phyloP scores from a whole-genome alignment of 2,888 invertebrate genomes.

The Epistrophella euchroma region DNA sequence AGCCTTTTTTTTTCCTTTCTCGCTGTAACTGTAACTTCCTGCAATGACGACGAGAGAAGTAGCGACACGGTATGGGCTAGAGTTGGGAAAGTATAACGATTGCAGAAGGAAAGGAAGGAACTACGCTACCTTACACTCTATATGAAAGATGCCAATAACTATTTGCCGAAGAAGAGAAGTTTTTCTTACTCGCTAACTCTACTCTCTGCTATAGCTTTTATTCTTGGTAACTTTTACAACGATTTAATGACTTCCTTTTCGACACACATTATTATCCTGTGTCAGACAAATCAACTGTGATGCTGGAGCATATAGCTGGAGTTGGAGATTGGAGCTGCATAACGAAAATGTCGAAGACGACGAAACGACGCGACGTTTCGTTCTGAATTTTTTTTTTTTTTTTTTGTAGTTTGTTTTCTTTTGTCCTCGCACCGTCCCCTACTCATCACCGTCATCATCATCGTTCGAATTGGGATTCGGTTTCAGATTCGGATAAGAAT shows the following conservation, averaged over 20 bases:
- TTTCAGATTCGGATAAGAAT: slow-evolving; percentile 15
- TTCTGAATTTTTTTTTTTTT: background rate
- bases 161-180: slow-evolving; percentile 51
- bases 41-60: slow-evolving; percentile 21
- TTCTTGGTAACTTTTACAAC: slow-evolving; percentile 66
- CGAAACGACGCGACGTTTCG: background rate
- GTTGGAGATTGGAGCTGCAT: slow-evolving; percentile 21
- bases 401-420: slow-evolving; percentile 11
- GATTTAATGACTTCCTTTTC: slow-evolving; percentile 76
- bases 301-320: slow-evolving; percentile 43
- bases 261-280: slow-evolving; percentile 76
- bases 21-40: slow-evolving; percentile 51
- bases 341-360: slow-evolving; percentile 31
- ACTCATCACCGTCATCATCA: slow-evolving; percentile 31
- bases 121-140: slow-evolving; percentile 55
- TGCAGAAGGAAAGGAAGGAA: slow-evolving; percentile 58
- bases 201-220: slow-evolving; percentile 15
- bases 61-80: background rate
- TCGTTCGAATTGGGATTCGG: slow-evolving; percentile 16
- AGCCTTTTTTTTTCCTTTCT: slow-evolving; percentile 12
- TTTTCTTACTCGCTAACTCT: slow-evolving; percentile 40
- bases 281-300: slow-evolving; percentile 75
- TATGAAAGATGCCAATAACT: slow-evolving; percentile 68
- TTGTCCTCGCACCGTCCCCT: background rate
- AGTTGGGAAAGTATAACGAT: slow-evolving; percentile 17